A percentile compares a stretch with the other conserved stretches of the same genome.
phyloP scores from a whole-genome alignment of 2,888 invertebrate species.

The Stramonita haemastoma region DNA sequence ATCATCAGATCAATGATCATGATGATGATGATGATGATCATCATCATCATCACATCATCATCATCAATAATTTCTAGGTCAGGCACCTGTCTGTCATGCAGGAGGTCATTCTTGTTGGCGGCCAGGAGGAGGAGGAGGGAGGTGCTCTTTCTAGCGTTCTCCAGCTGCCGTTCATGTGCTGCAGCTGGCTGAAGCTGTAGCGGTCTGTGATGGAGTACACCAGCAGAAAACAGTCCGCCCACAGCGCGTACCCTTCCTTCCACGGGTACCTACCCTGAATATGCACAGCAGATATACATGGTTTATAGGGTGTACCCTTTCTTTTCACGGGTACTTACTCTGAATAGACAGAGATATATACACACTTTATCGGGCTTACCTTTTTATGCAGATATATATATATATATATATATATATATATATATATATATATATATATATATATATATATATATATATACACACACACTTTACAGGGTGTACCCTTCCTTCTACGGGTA shows the following conservation, averaged over 20 bases:
- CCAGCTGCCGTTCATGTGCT: slow-evolving; percentile 66
- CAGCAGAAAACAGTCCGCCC: slow-evolving; percentile 74
- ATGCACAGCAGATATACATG: neutral
- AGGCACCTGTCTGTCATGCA: slow-evolving; percentile 66
- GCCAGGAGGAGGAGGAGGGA: slow-evolving; percentile 67
- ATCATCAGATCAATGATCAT: neutral
- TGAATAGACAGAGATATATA: neutral
- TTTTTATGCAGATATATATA: too few relatives aligned
- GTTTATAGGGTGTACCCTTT: too few relatives aligned
- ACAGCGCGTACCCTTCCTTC: slow-evolving; percentile 71
- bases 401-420: too few relatives aligned
- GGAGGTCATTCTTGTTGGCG: slow-evolving; percentile 72
- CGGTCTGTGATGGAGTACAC: slow-evolving; percentile 74
- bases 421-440: too few relatives aligned
- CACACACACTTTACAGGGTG: slow-evolving; percentile 53
- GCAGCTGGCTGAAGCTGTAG: slow-evolving; percentile 66
- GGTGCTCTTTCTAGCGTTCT: slow-evolving; percentile 57
- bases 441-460: too few relatives aligned
- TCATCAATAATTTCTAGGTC: neutral
- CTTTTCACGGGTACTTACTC: neutral
- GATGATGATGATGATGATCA: neutral
- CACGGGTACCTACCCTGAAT: slow-evolving; percentile 55
- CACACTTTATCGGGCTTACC: too few relatives aligned
- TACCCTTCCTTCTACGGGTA: slow-evolving; percentile 69
- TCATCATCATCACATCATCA: neutral